Evolutionary conservation across 2,888 invertebrate species (phyloP).

Genomic region (Mermis nigrescens): DNA sequence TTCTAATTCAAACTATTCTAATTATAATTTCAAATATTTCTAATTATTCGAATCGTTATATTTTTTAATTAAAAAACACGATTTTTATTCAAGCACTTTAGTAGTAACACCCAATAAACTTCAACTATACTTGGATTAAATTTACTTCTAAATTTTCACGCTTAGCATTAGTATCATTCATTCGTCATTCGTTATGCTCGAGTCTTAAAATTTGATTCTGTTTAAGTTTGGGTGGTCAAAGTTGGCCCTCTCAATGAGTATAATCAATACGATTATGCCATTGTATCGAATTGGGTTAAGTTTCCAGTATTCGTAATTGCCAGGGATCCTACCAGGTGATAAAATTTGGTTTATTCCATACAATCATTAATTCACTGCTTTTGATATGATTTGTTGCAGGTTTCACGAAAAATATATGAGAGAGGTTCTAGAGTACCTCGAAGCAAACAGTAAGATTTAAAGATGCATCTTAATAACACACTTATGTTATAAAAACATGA

Average conservation of each 20-base stretch:
- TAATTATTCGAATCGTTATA: background rate
- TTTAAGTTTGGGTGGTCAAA: constrained; percentile 34
- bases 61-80: background rate
- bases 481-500: no score
- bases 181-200: background rate
- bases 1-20: no score
- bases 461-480: no score
- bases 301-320: constrained; percentile 33
- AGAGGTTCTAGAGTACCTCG: constrained; percentile 30
- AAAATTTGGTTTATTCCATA: background rate
- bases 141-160: background rate
- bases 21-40: no score
- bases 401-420: constrained; percentile 24
- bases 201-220: no score
- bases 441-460: constrained; percentile 29
- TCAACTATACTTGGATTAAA: background rate
- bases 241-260: constrained; percentile 33
- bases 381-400: constrained; percentile 4
- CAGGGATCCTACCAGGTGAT: constrained; percentile 25
- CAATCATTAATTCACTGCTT: background rate
- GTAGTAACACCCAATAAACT: no score
- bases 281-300: constrained; percentile 26
- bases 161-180: background rate
- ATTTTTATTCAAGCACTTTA: no score
- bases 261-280: constrained; percentile 33